A percentile compares a stretch with the other conserved stretches of the same genome.
These are phyloP conservation scores for Chaetophractus vellerosus DNA, from an alignment of 2,797 vertebrate species.

Conservation along the genomic window DNA sequence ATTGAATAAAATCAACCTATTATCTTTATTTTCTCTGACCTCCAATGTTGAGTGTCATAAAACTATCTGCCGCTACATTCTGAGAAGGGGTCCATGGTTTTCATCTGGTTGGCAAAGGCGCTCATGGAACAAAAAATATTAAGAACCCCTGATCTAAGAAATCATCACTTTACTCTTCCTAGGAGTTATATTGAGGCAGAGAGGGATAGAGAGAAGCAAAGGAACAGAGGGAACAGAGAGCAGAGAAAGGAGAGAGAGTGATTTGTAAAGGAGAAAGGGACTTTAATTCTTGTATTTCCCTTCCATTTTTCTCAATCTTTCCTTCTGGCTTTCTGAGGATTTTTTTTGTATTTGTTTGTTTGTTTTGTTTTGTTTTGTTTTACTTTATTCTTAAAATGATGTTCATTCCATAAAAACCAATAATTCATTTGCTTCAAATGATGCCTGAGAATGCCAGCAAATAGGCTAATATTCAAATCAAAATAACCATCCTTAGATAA, in stretches of 20 bases:
- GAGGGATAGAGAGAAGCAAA: not conserved
- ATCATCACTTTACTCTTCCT: not conserved
- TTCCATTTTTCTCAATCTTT: not conserved
- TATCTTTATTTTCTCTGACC: too few species aligned
- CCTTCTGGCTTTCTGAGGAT: not conserved
- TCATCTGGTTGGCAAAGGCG: too few species aligned
- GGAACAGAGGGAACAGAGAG: not conserved
- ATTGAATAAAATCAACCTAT: too few species aligned
- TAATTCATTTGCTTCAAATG: not conserved
- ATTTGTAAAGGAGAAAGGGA: not conserved
- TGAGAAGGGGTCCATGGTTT: too few species aligned
- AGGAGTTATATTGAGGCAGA: not conserved
- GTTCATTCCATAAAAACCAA: not conserved
- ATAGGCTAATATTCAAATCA: not conserved
- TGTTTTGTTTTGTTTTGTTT: not conserved
- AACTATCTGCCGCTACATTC: too few species aligned
- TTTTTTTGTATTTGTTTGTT: too few species aligned
- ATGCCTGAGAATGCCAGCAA: not conserved
- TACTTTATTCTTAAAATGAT: not conserved
- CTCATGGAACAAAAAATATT: too few species aligned
- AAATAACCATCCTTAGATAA: not conserved
- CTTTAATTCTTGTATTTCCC: not conserved
- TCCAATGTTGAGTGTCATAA: too few species aligned
- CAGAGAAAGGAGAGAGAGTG: not conserved
- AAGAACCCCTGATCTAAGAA: not conserved